Evolutionary conservation across 2,797 vertebrate genomes (phyloP).

Genomic region (Echiichthys vipera): DNA sequence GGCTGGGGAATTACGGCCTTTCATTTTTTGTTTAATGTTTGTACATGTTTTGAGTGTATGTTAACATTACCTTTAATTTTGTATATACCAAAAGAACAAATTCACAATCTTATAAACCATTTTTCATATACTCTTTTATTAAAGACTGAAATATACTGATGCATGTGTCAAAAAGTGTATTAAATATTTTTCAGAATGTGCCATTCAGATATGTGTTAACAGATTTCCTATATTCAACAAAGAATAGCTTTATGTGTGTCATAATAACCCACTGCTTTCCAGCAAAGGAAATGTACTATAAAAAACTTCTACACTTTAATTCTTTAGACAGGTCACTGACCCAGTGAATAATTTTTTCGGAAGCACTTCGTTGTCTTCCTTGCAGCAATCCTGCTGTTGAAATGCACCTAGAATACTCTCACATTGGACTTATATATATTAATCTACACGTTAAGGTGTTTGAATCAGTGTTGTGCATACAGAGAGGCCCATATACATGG

Average conservation of each 20-base stretch:
- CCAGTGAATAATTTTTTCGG: not conserved
- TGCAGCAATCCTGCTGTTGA: not conserved
- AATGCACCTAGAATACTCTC: not conserved
- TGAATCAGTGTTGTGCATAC: not conserved
- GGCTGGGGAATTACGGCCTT: conserved; percentile 6
- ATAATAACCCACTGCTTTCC: not conserved
- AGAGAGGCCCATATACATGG: not conserved
- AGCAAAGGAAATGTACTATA: not conserved
- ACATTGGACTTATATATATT: not conserved
- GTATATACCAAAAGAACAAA: conserved; percentile 23
- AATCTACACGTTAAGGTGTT: not conserved
- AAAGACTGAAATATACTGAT: not conserved
- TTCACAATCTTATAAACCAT: conserved; percentile 41
- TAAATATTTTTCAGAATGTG: not conserved
- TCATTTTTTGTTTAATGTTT: conserved; percentile 33
- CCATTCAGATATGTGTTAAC: not conserved
- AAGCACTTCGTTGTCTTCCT: not conserved
- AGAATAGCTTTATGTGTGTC: not conserved
- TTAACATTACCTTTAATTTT: conserved; percentile 33
- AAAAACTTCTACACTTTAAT: not conserved
- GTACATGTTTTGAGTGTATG: conserved; percentile 35
- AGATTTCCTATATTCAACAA: not conserved
- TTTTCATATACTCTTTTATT: conserved; percentile 27
- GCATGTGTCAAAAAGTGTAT: not conserved
- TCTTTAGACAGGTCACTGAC: not conserved